Evolutionary conservation across 2,888 invertebrate genomes (phyloP), one percentile per base, ranked within the genome.

Genomic region (Trachelus iudaicus): DNA sequence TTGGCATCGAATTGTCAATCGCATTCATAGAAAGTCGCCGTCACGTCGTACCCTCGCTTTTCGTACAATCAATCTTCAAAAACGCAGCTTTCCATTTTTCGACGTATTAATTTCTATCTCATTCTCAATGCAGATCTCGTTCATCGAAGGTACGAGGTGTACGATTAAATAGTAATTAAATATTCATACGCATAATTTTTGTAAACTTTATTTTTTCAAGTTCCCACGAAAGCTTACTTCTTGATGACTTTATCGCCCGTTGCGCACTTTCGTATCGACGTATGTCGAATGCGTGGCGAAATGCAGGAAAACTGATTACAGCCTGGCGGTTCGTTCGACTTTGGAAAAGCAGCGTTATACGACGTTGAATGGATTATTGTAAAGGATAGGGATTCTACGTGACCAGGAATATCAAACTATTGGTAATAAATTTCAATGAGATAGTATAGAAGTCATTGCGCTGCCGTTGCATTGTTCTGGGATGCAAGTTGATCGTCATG

Each of bases 1-100:
- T 86, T 84, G 81, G 81, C 80, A 79, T 81, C 80, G 81, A 85
- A 85, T 85, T 74, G 85, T 85, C 85, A 81, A 82, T 83, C 77
- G 76, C 79, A 75, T 31, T 74, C n/a, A 30, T 73, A 35, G 56
- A 56, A 56, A 23, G 56, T 23, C 56, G 56, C 23, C 56, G 23
- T 56, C 56, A 23, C 56, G 56, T 56, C 23, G 23, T 56, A n/a
- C 9, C 56, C 56, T 56, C 9, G 56, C 56, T 56, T 56, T 56
- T 56, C 9, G 56, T 56, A 56, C 2, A 23, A 56, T 56, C 56
- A 56, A 56, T 56, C 56, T 23, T 56, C 1, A 56, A 56, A 56
- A 56, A 56, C 23, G 23, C 6, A 23, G 56, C 23, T 56, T 56
- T 23, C 23, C 23, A 23, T 56, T 56, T 15, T 6, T 56, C 23